phyloP scores from a whole-genome alignment of 1,140 invertebrate genomes.

The Pogonognathellus flavescens region DNA sequence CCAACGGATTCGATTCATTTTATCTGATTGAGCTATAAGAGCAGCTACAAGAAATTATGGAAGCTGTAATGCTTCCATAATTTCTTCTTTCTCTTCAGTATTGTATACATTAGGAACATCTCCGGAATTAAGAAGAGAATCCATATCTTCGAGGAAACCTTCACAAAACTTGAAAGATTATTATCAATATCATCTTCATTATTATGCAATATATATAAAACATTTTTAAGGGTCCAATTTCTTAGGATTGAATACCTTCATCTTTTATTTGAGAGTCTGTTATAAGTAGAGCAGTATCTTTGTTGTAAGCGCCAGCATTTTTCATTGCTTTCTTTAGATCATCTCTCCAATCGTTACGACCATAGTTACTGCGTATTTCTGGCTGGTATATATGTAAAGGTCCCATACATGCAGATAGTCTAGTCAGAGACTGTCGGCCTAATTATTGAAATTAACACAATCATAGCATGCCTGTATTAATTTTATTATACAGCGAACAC shows the following conservation, averaged over 20 bases:
- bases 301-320: constrained; percentile 81
- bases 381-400: constrained; percentile 85
- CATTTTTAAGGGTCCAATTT: too few relatives aligned
- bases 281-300: constrained; percentile 86
- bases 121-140: constrained; percentile 89
- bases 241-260: constrained; percentile 76
- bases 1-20: constrained; percentile 82
- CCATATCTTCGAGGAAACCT: constrained; percentile 87
- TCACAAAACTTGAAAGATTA: too few relatives aligned
- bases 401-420: constrained; percentile 81
- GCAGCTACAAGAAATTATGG: too few relatives aligned
- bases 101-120: constrained; percentile 91
- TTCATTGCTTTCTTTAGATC: constrained; percentile 89
- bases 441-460: too few relatives aligned
- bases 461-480: too few relatives aligned
- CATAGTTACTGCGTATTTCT: constrained; percentile 89
- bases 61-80: constrained; percentile 86
- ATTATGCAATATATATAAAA: too few relatives aligned
- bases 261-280: constrained; percentile 90
- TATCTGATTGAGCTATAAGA: constrained; percentile 76
- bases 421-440: constrained; percentile 82
- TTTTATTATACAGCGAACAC: too few relatives aligned
- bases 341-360: constrained; percentile 85
- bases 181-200: too few relatives aligned
- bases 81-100: constrained; percentile 90